Percentiles rank a stretch among this genome's conserved stretches.
Conservation (phyloP, 2,797 vertebrate species). For the Kryptolebias ocellatus region DNA sequence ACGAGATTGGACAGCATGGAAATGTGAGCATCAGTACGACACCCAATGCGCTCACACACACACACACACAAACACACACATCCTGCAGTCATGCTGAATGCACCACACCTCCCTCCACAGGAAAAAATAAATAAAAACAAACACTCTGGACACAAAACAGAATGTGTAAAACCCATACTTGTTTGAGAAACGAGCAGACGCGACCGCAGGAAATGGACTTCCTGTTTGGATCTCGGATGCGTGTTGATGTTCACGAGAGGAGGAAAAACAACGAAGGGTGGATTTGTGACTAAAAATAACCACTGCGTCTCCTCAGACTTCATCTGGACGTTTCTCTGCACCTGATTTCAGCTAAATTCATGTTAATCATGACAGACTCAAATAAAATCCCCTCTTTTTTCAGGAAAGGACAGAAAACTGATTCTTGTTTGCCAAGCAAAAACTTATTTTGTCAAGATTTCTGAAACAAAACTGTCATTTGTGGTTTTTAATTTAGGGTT, state of each 20-base stretch:
- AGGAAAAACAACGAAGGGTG: too few species aligned
- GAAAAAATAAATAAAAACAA: not conserved
- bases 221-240: too few species aligned
- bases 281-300: constrained; percentile 50
- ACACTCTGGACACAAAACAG: constrained; percentile 15
- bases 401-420: too few species aligned
- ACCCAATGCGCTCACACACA: constrained; percentile 31
- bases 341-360: not conserved
- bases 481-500: too few species aligned
- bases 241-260: too few species aligned
- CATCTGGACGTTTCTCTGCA: constrained; percentile 52
- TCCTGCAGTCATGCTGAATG: constrained; percentile 44
- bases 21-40: constrained; percentile 52
- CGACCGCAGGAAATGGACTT: too few species aligned
- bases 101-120: constrained; percentile 1
- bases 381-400: too few species aligned
- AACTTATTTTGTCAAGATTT: too few species aligned
- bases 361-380: too few species aligned
- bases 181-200: not conserved
- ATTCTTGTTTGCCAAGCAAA: too few species aligned
- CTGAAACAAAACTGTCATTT: too few species aligned
- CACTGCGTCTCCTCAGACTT: constrained; percentile 30
- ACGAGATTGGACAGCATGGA: constrained; percentile 18
- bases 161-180: constrained; percentile 25
- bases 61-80: constrained; percentile 33